These are phyloP conservation scores for Siniperca knerii DNA, from an alignment of 2,113 vertebrate species.

Conservation along the genomic window DNA sequence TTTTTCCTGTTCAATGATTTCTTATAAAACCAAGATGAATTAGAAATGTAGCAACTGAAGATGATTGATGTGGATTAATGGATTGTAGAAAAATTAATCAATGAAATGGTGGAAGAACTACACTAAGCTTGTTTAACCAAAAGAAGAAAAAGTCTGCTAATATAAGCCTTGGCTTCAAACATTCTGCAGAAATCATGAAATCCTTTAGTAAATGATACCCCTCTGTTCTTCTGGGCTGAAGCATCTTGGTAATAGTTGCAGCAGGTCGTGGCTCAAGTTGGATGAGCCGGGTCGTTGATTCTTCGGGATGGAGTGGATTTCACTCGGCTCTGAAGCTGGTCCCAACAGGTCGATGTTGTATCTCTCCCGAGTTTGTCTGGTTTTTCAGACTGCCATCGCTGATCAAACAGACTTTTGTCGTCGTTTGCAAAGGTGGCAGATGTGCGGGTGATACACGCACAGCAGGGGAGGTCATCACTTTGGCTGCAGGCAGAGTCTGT, in stretches of 20 bases:
- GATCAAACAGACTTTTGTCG: conserved; percentile 71
- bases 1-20: not conserved
- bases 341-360: conserved; percentile 25
- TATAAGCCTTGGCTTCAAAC: not conserved
- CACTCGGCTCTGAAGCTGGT: conserved; percentile 2
- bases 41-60: not conserved
- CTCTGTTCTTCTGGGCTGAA: conserved; percentile 19
- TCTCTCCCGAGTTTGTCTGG: conserved; percentile 49
- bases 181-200: not conserved
- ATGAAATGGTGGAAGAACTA: not conserved
- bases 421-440: conserved; percentile 71
- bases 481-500: conserved; percentile 73
- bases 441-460: conserved; percentile 69
- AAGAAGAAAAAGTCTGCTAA: not conserved
- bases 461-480: conserved; percentile 73
- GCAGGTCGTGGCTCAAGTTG: conserved; percentile 6
- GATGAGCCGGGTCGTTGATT: conserved; percentile 18
- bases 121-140: not conserved
- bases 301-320: conserved; percentile 32
- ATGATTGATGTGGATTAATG: conserved; percentile 3
- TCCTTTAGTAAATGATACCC: not conserved
- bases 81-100: not conserved
- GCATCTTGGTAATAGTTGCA: conserved; percentile 9
- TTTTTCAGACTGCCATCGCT: conserved; percentile 50
- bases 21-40: not conserved